Percentiles rank a stretch among this genome's conserved stretches.
These are phyloP conservation scores for Kryptopterus vitreolus DNA, from an alignment of 2,797 vertebrate species.

Conservation along the genomic window DNA sequence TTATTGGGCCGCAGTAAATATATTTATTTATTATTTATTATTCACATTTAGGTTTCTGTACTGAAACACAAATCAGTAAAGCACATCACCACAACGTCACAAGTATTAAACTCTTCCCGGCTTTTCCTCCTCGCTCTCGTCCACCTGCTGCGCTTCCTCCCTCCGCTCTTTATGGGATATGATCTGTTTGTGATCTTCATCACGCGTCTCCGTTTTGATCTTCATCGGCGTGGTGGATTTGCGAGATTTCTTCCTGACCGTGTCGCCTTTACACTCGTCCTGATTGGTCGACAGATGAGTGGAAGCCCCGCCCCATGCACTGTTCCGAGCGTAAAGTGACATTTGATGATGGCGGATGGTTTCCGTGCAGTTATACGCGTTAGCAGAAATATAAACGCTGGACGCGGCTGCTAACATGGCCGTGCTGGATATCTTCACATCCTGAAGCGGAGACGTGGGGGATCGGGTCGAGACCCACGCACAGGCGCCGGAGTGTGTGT, in stretches of 20 bases:
- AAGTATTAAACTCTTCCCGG: neutral
- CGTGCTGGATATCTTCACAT: neutral
- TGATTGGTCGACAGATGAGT: constrained; percentile 58
- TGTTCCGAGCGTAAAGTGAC: constrained; percentile 38
- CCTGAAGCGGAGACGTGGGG: neutral
- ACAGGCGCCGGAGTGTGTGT: neutral
- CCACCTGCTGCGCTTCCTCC: neutral
- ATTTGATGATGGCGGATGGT: constrained; percentile 67
- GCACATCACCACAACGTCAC: neutral
- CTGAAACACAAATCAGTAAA: neutral
- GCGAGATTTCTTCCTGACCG: constrained; percentile 84
- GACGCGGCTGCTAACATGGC: constrained; percentile 48
- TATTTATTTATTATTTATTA: neutral
- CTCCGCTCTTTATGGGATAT: neutral
- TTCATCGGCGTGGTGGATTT: constrained; percentile 94
- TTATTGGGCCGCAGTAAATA: neutral
- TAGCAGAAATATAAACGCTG: constrained; percentile 62
- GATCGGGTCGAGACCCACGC: neutral
- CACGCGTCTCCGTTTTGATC: constrained; percentile 77
- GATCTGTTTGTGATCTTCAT: neutral
- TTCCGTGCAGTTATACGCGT: neutral
- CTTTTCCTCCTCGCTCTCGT: neutral
- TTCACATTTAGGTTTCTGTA: neutral
- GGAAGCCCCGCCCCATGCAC: constrained; percentile 28
- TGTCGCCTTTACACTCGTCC: neutral